Percentiles rank a stretch among this genome's conserved stretches.
phyloP scores from a whole-genome alignment of 2,797 vertebrate genomes.

The Scarus forsteni region DNA sequence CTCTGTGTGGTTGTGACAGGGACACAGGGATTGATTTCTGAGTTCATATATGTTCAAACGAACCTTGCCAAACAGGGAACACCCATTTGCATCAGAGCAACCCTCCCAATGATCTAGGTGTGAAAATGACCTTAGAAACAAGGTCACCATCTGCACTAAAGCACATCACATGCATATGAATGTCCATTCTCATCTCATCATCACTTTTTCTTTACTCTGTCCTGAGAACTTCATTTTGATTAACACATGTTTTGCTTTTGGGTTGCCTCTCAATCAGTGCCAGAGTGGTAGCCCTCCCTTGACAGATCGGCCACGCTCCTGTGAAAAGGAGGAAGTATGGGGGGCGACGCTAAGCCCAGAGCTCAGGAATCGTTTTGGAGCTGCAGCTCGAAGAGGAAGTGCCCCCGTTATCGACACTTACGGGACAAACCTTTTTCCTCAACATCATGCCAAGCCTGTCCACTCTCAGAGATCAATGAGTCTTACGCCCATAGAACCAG shows the following conservation, averaged over 20 bases:
- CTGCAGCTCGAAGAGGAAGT: slow-evolving; percentile 72
- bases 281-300: slow-evolving; percentile 59
- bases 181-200: slow-evolving; percentile 35
- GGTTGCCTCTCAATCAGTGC: slow-evolving; percentile 73
- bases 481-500: slow-evolving; percentile 41
- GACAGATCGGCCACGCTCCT: slow-evolving; percentile 69
- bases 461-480: slow-evolving; percentile 66
- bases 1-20: no score
- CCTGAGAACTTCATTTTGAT: slow-evolving; percentile 45
- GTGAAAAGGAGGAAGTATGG: slow-evolving; percentile 63
- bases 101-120: no score
- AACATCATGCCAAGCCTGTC: slow-evolving; percentile 52
- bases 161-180: slow-evolving; percentile 6
- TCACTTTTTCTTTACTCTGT: slow-evolving; percentile 1
- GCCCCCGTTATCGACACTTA: slow-evolving; percentile 76
- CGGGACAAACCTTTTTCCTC: slow-evolving; percentile 55
- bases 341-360: slow-evolving; percentile 56
- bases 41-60: no score
- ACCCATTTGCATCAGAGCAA: no score
- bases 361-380: slow-evolving; percentile 59
- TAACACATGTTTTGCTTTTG: slow-evolving; percentile 73
- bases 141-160: not conserved
- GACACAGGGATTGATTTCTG: no score
- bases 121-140: not conserved
- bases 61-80: no score